These are phyloP conservation scores for Drosophila nebulosa DNA, from an alignment of 1,140 invertebrate species.

Conservation along the genomic window DNA sequence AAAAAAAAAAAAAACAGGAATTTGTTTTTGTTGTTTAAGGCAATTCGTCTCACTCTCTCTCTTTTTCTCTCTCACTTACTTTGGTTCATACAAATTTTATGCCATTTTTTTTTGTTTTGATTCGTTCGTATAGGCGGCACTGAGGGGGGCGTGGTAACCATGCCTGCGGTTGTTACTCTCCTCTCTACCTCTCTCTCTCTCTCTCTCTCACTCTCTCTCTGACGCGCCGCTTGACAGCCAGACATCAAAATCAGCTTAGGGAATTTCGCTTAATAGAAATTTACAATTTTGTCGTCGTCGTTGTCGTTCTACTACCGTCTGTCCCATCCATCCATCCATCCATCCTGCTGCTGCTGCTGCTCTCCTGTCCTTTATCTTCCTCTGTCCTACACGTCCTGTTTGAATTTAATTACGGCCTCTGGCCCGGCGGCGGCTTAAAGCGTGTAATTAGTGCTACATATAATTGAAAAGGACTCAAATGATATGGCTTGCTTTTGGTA, in stretches of 20 bases:
- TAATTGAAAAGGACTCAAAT: slow-evolving; percentile 66
- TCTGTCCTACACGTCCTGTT: slow-evolving; percentile 23
- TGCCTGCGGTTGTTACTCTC: slow-evolving; percentile 37
- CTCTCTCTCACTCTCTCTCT: no score
- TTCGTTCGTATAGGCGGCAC: slow-evolving; percentile 17
- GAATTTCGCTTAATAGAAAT: slow-evolving; percentile 62
- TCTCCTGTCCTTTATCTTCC: not conserved
- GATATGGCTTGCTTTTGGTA: slow-evolving; percentile 29
- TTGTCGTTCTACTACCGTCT: no score
- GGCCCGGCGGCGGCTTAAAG: slow-evolving; percentile 52
- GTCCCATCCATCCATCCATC: not conserved
- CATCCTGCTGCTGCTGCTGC: not conserved
- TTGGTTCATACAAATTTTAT: slow-evolving; percentile 44
- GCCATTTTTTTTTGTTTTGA: slow-evolving; percentile 12
- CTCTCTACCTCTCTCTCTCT: no score
- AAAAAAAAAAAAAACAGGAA: slow-evolving; percentile 14
- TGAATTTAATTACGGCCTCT: slow-evolving; percentile 61
- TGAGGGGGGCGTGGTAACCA: slow-evolving; percentile 15
- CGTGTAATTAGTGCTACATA: slow-evolving; percentile 66
- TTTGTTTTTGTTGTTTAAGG: slow-evolving; percentile 24
- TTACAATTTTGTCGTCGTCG: slow-evolving; percentile 55
- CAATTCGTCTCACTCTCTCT: not conserved
- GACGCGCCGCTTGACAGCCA: slow-evolving; percentile 49
- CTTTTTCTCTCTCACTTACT: not conserved
- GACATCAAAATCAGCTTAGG: slow-evolving; percentile 66